Evolutionary conservation across 2,888 invertebrate genomes (phyloP), one percentile per base, ranked within the genome.

Genomic region (Epiblema foenella): DNA sequence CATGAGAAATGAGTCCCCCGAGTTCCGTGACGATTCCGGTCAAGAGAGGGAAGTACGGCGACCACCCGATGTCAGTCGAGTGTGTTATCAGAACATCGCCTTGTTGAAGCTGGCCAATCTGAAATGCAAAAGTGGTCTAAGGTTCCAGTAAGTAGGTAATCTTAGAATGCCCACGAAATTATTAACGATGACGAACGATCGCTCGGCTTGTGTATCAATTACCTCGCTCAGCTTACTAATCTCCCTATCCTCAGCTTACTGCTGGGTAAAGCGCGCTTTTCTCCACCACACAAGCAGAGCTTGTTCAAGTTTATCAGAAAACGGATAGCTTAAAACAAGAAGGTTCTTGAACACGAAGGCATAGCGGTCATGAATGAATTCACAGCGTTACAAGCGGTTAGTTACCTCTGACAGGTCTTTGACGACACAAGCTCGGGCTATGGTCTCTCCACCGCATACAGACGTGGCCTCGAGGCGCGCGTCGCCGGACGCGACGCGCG

Each of bases 31-130:
- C 96, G 60, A 97, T 94, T 10, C 97, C 98, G 0, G 95, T 90
- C 18, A 98, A 85, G 60, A 97, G 94, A 0, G 97, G 97, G 85
- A 97, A 98, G 88, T 97, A 97, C 0, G 97, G 97, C 2, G 96
- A 96, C 97, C 97, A 98, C 1, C 96, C 97, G 75, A 97, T 96
- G 82, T 98, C 97, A 0, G 97, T 97, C 54, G 95, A 95, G 77
- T 94, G 94, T 0, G 97, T 97, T 76, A 98, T 95, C 75, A 98
- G 89, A 74, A 98, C 94, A 81, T 98, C 97, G 0, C 96, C 96
- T 75, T 89, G 84, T 79, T 93, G 87, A 59, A 95, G 85, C 70
- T 91, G 82, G 11, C 87, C 84, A 51, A 93, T 90, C 93, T 94
- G 80, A n/a, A 77, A 78, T 60, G 7, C 33, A 33, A 33, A 33